These are phyloP conservation scores for Papilio protenor DNA, from an alignment of 2,888 invertebrate species.

Conservation along the genomic window DNA sequence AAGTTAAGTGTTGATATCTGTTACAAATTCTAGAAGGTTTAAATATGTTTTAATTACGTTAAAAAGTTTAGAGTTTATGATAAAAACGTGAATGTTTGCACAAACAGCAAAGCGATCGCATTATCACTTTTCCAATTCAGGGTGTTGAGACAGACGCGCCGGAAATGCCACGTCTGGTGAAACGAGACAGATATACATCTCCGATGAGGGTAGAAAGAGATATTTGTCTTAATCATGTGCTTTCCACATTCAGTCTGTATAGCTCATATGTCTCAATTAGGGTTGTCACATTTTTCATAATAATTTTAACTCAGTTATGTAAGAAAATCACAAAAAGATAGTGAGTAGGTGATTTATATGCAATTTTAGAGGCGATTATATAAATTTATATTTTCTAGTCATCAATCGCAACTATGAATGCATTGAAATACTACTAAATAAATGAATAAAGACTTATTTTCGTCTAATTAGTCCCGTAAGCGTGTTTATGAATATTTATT, in stretches of 20 bases:
- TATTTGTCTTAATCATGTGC: conserved; percentile 40
- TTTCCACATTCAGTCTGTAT: conserved; percentile 43
- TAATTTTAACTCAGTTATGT: too few species aligned
- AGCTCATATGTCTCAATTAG: conserved; percentile 43
- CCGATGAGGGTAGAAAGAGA: conserved; percentile 48
- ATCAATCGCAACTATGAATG: too few species aligned
- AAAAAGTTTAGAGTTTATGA: background rate
- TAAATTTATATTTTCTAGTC: too few species aligned
- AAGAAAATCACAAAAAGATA: background rate
- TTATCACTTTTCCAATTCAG: conserved; percentile 46
- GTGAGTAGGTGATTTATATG: too few species aligned
- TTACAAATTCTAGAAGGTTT: background rate
- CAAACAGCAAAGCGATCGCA: conserved; percentile 31
- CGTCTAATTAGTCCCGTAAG: too few species aligned
- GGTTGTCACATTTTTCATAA: conserved; percentile 44
- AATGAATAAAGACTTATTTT: too few species aligned
- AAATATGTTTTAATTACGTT: too few species aligned
- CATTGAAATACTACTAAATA: too few species aligned
- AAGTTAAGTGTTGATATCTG: background rate
- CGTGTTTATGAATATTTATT: too few species aligned
- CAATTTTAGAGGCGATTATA: too few species aligned
- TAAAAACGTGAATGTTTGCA: background rate
- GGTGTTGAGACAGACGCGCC: conserved; percentile 53
- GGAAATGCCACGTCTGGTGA: conserved; percentile 61
- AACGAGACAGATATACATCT: conserved; percentile 50